Percentiles rank a stretch among this genome's conserved stretches.
Evolutionary conservation across 2,113 vertebrate genomes (phyloP).

Genomic region (Ciconia maguari): DNA sequence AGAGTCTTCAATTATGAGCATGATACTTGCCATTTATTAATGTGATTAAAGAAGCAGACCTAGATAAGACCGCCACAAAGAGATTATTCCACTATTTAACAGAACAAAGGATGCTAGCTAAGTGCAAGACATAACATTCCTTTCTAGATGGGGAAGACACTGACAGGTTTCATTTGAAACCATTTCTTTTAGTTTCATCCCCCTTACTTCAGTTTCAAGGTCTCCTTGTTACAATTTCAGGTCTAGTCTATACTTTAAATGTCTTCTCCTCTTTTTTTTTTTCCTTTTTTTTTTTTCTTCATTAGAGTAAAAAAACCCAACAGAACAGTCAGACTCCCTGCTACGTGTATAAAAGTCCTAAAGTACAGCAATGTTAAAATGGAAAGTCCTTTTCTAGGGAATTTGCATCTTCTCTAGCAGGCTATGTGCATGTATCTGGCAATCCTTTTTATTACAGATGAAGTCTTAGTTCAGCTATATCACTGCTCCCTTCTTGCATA

Average conservation of each 20-base stretch:
- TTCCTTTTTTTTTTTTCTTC: neutral
- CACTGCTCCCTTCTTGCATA: neutral
- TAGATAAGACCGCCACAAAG: neutral
- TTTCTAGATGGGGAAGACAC: neutral
- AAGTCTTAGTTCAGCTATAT: neutral
- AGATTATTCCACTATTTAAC: conserved; percentile 17
- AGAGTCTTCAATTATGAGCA: conserved; percentile 27
- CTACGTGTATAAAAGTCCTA: neutral
- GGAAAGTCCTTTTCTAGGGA: neutral
- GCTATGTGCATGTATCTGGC: neutral
- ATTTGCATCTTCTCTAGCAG: neutral
- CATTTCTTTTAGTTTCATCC: neutral
- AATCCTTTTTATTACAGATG: neutral
- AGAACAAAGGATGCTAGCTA: conserved; percentile 22
- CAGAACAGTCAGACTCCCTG: neutral
- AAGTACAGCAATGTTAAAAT: neutral
- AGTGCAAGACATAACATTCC: neutral
- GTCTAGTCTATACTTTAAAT: neutral
- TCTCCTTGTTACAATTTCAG: neutral
- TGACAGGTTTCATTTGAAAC: neutral
- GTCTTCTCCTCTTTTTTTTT: too few relatives aligned
- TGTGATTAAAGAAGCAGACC: conserved; percentile 17
- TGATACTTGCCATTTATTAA: conserved; percentile 38
- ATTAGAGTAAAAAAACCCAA: neutral
- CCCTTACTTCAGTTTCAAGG: neutral